A percentile compares a stretch with the other conserved stretches of the same genome.
phyloP scores from a whole-genome alignment of 2,888 invertebrate species.

The Diaphora mendica region DNA sequence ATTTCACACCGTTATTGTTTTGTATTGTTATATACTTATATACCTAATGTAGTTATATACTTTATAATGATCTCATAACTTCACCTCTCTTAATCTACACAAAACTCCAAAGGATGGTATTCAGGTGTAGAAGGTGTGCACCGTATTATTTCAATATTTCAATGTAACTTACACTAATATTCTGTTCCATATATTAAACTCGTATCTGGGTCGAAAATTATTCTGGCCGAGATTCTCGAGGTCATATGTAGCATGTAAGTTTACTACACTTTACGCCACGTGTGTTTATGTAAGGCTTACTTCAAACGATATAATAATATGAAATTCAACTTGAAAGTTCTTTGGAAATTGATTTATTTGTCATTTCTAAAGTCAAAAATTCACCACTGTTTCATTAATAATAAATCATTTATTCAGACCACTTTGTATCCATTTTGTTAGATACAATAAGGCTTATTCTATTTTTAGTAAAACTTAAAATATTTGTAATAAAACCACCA shows the following conservation, averaged over 20 bases:
- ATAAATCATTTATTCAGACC: no score
- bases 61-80: no score
- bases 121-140: not conserved
- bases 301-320: constrained; percentile 40
- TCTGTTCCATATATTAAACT: constrained; percentile 6
- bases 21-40: no score
- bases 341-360: not conserved
- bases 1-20: no score
- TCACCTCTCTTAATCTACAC: no score
- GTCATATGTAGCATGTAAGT: constrained; percentile 35
- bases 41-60: no score
- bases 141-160: not conserved
- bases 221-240: constrained; percentile 10
- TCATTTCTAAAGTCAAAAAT: not conserved
- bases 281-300: constrained; percentile 35
- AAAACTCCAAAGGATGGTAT: no score
- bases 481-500: no score
- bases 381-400: no score
- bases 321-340: constrained; percentile 34
- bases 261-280: constrained; percentile 30
- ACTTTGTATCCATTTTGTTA: no score
- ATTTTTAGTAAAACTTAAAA: no score
- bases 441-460: no score
- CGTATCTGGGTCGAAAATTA: constrained; percentile 39
- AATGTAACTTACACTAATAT: not conserved